Evolutionary conservation across 2,888 invertebrate genomes (phyloP), one percentile per base, ranked within the genome.

Genomic region (Drosophila rubida): DNA sequence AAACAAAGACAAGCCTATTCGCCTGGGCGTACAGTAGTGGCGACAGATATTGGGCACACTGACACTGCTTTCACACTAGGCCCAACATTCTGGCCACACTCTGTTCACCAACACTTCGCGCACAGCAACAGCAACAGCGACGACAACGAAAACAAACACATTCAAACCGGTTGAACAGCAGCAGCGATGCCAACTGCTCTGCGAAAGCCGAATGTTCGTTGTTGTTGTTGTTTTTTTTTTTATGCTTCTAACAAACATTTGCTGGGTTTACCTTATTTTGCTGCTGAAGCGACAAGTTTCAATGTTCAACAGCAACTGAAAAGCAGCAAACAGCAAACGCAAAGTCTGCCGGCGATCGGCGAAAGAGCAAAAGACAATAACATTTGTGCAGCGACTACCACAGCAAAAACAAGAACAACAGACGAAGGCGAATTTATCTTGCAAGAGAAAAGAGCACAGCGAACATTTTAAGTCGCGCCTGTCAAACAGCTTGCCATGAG

Each of bases 241-340:
- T 32, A n/a, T n/a, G 4, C 5, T 11, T n/a, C 45, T 51, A 58
- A 32, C 46, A 54, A 71, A 45, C 46, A 75, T 57, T 32, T 35
- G 27, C 45, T 44, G 62, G 58, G 13, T 66, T 55, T 69, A 78
- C 76, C 81, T 79, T 63, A 16, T 78, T 79, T 49, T 63, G 22
- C 57, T 78, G 59, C 63, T 65, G 66, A 78, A 70, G 75, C 85
- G 80, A 74, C 81, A 65, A 80, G 75, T 68, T 63, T 78, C 83
- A 81, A 78, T 69, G 82, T 68, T 78, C 65, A 67, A 66, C 46
- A 50, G 50, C 80, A 80, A 85, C 80, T 80, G 58, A 78, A 75
- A 65, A 61, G 48, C 57, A 60, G 75, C 19, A 19, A 19, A 19
- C 19, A 65, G 25, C 25, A 25, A 25, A 25, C 25, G 50, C 63